Conservation (phyloP, 2,113 vertebrate genomes). For the Mustelus asterias region DNA sequence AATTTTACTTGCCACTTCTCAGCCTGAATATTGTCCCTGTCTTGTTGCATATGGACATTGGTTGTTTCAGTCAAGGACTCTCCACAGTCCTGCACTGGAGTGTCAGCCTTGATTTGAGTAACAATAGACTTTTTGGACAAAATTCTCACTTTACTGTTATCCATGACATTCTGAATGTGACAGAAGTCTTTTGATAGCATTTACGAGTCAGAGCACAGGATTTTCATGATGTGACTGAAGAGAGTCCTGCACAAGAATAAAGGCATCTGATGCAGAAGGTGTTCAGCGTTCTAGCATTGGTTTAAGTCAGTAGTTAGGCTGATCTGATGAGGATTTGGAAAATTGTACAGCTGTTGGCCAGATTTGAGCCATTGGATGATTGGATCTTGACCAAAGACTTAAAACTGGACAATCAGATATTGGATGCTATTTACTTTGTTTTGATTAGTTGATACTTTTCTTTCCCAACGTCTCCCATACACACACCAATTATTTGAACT, state of each 20-base stretch:
- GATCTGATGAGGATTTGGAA: background rate
- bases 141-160: background rate
- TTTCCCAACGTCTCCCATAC: background rate
- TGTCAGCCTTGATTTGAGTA: no score
- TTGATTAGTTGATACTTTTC: background rate
- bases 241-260: background rate
- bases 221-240: background rate
- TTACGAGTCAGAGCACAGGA: no score
- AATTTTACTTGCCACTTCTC: no score
- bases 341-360: background rate
- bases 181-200: background rate
- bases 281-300: no score
- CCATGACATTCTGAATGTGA: background rate
- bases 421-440: background rate
- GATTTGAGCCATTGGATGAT: background rate
- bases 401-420: background rate
- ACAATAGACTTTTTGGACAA: background rate
- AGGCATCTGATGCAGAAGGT: no score
- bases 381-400: background rate
- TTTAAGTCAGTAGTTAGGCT: no score
- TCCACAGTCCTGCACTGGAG: no score
- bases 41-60: no score
- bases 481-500: background rate
- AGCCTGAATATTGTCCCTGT: no score
- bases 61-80: no score